Conservation (phyloP, 2,113 vertebrate genomes). For the Sander vitreus region DNA sequence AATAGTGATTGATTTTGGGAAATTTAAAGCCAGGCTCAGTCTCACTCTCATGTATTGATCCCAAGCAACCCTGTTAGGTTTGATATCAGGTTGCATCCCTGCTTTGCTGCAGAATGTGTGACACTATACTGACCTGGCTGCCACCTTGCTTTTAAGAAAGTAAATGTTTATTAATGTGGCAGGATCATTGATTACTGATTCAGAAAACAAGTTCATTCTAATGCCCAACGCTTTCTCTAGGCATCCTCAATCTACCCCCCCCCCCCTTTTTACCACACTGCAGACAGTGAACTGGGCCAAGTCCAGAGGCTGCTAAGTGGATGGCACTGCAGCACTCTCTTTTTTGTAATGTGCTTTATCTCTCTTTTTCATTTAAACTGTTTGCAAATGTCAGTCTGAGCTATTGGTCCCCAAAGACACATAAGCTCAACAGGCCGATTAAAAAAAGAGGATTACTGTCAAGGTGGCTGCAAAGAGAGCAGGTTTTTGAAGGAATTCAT, state of each 20-base stretch:
- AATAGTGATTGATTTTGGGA: constrained; percentile 77
- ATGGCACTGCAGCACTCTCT: constrained; percentile 73
- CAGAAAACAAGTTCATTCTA: constrained; percentile 64
- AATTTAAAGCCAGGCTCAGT: constrained; percentile 72
- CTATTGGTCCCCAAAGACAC: constrained; percentile 72
- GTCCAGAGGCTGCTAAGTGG: constrained; percentile 78
- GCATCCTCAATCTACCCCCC: constrained; percentile 39
- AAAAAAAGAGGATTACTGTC: constrained; percentile 40
- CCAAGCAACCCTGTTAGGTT: constrained; percentile 45
- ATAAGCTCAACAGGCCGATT: constrained; percentile 40
- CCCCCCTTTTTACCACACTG: constrained; percentile 39
- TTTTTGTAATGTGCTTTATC: constrained; percentile 70
- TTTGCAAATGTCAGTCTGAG: constrained; percentile 69
- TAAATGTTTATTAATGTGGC: constrained; percentile 67
- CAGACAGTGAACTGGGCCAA: constrained; percentile 72
- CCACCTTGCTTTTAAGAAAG: constrained; percentile 53
- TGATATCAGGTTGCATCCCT: constrained; percentile 67
- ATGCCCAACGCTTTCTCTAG: constrained; percentile 43
- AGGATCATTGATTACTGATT: constrained; percentile 46
- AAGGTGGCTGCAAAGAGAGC: constrained; percentile 34
- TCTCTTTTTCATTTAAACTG: constrained; percentile 69
- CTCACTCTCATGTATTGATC: constrained; percentile 75
- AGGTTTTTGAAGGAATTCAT: constrained; percentile 18
- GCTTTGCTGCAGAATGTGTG: constrained; percentile 45
- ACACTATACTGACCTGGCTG: constrained; percentile 35